Base-by-base conservation (phyloP, 2,888 invertebrate species). In the Cephonodes hylas region DNA sequence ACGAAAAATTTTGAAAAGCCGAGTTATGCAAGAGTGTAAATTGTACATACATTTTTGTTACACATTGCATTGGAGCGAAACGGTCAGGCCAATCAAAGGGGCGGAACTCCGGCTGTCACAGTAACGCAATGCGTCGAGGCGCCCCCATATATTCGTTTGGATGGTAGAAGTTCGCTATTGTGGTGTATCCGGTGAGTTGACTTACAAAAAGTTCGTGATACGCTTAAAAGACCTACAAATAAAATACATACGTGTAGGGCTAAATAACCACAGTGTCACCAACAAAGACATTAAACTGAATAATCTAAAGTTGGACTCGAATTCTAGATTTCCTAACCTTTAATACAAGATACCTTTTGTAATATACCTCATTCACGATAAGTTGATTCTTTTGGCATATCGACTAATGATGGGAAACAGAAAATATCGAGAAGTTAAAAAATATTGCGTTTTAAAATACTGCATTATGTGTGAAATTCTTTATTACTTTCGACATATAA, bases 51-150 rank as follows among this genome's bases (percentile, higher is more conserved):
- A 72, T 74, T 68, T 71, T 70, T 74, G 72, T 53, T 53, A 53
- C 82, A 78, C 75, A 73, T 70, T 76, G 65, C 86, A 85, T 77
- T 89, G 85, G 82, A 84, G 83, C 89, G 84, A 77, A 78, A 75
- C 83, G 77, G 77, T 69, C 75, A 77, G 76, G 73, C 81, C 83
- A 79, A 81, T 89, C 83, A 85, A 87, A 86, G 81, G 80, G 80
- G 80, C 90, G 90, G 90, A 90, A 89, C 86, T 90, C 72, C 81
- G 90, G 78, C 72, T 86, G 85, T 88, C 86, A 85, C 74, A 74
- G 76, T 80, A 83, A 84, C 84, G 84, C 84, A 85, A 84, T 86
- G 87, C 86, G 86, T 84, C 76, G 88, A 80, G 86, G 85, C 89
- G 88, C 85, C 88, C 83, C 77, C 75, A 69, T 68, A 69, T 67